Evolutionary conservation across 1,140 invertebrate species (phyloP).

Genomic region (Ctenoplectra terminalis): DNA sequence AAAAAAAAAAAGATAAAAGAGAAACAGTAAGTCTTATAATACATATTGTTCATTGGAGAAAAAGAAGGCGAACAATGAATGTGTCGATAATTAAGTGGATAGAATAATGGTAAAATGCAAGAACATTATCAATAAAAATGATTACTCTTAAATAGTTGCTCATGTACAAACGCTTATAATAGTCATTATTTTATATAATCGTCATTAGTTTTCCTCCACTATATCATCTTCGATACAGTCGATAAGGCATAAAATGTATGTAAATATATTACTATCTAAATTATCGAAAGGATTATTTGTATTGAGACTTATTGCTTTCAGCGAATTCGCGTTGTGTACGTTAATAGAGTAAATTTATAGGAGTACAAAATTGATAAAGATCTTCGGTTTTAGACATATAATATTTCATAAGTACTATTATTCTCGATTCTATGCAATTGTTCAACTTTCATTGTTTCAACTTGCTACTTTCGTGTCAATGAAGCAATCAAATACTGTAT

Average conservation of each 20-base stretch:
- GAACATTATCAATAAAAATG: background rate
- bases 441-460: background rate
- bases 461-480: slow-evolving; percentile 2
- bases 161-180: slow-evolving; percentile 9
- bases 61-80: background rate
- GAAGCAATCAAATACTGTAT: slow-evolving; percentile 51
- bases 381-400: background rate
- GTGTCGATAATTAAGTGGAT: background rate
- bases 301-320: slow-evolving; percentile 26
- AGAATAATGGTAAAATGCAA: background rate
- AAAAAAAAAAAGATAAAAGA: background rate
- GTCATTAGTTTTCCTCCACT: background rate
- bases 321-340: background rate
- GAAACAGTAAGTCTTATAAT: background rate
- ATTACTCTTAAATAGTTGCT: background rate
- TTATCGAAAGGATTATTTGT: slow-evolving; percentile 7
- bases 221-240: background rate
- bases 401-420: background rate
- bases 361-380: background rate
- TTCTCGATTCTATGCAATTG: background rate
- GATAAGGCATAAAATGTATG: slow-evolving; percentile 1
- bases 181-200: background rate
- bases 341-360: background rate
- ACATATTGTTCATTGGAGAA: background rate
- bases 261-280: slow-evolving; percentile 3